Evolutionary conservation across 2,113 vertebrate species (phyloP).

Genomic region (Cyrtonyx montezumae): DNA sequence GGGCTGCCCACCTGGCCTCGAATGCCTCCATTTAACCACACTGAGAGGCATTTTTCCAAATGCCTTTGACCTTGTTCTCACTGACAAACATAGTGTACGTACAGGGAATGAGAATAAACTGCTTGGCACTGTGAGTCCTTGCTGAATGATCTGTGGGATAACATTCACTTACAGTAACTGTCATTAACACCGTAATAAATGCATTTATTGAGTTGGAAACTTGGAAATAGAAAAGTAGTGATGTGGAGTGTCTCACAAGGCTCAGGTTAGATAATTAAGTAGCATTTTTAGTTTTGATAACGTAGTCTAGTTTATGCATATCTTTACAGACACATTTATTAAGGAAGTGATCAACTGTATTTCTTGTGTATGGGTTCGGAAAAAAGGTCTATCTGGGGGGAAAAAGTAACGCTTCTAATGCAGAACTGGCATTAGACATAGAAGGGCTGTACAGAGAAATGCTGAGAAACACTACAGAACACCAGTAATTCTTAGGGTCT

Average conservation of each 20-base stretch:
- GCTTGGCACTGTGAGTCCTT: not conserved
- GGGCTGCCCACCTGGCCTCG: not conserved
- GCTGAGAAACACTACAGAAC: not conserved
- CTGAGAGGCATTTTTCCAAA: not conserved
- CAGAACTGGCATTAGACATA: not conserved
- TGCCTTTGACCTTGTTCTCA: not conserved
- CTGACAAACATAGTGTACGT: not conserved
- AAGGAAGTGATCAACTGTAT: not conserved
- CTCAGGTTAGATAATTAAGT: not conserved
- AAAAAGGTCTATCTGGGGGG: not conserved
- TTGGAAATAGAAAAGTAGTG: not conserved
- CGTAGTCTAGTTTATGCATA: not conserved
- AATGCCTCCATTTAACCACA: not conserved
- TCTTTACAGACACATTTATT: not conserved
- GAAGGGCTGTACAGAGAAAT: not conserved
- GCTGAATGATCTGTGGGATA: not conserved
- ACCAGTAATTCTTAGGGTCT: not conserved
- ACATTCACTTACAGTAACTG: not conserved
- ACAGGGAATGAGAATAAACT: not conserved
- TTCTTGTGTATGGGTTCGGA: not conserved
- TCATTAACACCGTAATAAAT: not conserved
- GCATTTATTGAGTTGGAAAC: not conserved
- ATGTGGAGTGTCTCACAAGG: not conserved
- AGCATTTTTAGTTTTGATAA: not conserved
- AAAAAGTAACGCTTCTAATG: not conserved